Conservation (phyloP, 1,140 invertebrate genomes). For the Drosophila bipectinata region DNA sequence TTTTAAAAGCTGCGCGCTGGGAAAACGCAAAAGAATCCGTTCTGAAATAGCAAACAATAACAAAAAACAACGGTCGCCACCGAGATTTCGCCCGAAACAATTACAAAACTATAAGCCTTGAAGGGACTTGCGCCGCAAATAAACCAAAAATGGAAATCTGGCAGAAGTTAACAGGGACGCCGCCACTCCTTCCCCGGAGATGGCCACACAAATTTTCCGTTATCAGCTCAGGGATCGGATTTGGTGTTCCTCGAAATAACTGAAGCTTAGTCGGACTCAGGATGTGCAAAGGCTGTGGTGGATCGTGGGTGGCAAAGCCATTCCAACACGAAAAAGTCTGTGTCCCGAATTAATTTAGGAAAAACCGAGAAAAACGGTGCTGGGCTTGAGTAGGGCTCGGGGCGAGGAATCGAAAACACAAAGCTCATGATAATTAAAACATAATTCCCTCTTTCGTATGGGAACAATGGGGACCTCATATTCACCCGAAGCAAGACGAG, state of each 20-base stretch:
- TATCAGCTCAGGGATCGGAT: slow-evolving; percentile 58
- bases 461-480: slow-evolving; percentile 11
- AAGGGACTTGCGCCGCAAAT: slow-evolving; percentile 64
- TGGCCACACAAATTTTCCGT: slow-evolving; percentile 34
- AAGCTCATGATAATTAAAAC: slow-evolving; percentile 54
- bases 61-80: slow-evolving; percentile 21
- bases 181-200: neutral
- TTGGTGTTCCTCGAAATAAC: slow-evolving; percentile 41
- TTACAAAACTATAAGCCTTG: slow-evolving; percentile 81
- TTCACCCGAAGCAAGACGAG: neutral
- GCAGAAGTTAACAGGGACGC: neutral
- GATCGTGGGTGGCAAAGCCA: neutral
- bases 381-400: slow-evolving; percentile 3
- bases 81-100: slow-evolving; percentile 57
- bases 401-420: slow-evolving; percentile 5
- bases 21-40: slow-evolving; percentile 51
- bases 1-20: slow-evolving; percentile 45
- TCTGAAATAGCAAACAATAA: slow-evolving; percentile 58
- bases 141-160: slow-evolving; percentile 63
- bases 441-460: slow-evolving; percentile 26
- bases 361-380: neutral
- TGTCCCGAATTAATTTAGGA: slow-evolving; percentile 54
- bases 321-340: slow-evolving; percentile 21
- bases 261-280: slow-evolving; percentile 61
- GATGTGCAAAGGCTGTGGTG: neutral